These are phyloP conservation scores for Lethocerus indicus DNA, from an alignment of 1,140 invertebrate species.

Conservation along the genomic window DNA sequence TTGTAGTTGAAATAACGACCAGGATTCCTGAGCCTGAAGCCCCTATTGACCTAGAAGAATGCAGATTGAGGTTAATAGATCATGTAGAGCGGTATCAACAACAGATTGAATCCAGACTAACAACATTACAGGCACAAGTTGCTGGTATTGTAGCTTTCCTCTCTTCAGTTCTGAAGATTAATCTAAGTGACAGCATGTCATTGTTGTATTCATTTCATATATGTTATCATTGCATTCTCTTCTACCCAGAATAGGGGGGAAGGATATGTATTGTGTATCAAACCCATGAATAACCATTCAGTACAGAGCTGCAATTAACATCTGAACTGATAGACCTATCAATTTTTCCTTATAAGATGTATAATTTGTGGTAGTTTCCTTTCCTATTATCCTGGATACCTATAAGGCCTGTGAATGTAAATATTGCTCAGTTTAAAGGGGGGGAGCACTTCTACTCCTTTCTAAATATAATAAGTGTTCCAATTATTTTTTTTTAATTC, in stretches of 20 bases:
- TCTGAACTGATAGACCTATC: no score
- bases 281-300: no score
- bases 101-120: slow-evolving; percentile 49
- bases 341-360: no score
- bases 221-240: slow-evolving; percentile 2
- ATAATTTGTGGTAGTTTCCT: no score
- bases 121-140: slow-evolving; percentile 59
- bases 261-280: no score
- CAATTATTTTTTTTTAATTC: not conserved
- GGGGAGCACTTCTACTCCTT: no score
- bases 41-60: slow-evolving; percentile 59
- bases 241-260: not conserved
- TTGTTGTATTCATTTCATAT: not conserved
- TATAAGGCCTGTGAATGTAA: no score
- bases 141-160: slow-evolving; percentile 29
- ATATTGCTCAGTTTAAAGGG: no score
- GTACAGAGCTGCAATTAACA: no score
- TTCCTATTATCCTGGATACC: no score
- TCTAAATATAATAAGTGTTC: not conserved
- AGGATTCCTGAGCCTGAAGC: slow-evolving; percentile 56
- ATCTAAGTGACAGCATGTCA: not conserved
- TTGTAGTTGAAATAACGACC: not conserved
- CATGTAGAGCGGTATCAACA: slow-evolving; percentile 59
- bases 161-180: not conserved
- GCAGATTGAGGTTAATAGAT: slow-evolving; percentile 54